A percentile compares a stretch with the other conserved stretches of the same genome.
phyloP scores from a whole-genome alignment of 2,888 invertebrate species.

The Drosophila formosana region DNA sequence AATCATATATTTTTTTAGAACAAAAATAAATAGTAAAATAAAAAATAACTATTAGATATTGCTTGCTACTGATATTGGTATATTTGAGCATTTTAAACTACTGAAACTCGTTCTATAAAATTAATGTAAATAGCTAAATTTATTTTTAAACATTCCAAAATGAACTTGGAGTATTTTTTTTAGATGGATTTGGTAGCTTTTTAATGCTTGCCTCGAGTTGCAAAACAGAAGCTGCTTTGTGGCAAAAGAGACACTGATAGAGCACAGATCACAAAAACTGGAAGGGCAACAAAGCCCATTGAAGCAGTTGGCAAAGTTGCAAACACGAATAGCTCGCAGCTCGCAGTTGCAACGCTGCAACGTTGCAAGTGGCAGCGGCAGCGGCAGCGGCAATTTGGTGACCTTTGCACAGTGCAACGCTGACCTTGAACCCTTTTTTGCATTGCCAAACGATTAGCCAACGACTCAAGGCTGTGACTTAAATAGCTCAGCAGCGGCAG shows the following conservation, averaged over 20 bases:
- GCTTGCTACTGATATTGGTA: too few species aligned
- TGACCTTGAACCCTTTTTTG: constrained; percentile 63
- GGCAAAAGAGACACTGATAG: not conserved
- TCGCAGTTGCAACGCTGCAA: constrained; percentile 4
- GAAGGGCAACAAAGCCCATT: constrained; percentile 9
- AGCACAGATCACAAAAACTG: not conserved
- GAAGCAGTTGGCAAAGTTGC: constrained; percentile 9
- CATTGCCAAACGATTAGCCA: constrained; percentile 50
- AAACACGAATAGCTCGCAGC: constrained; percentile 1
- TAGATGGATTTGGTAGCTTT: too few species aligned
- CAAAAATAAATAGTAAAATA: too few species aligned
- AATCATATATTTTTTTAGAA: too few species aligned
- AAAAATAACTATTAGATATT: too few species aligned
- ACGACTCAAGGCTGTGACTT: constrained; percentile 59
- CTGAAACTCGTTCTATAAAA: too few species aligned
- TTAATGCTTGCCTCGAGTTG: too few species aligned
- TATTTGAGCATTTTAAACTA: too few species aligned
- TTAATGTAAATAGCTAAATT: too few species aligned
- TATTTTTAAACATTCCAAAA: too few species aligned
- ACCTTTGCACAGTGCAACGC: constrained; percentile 55
- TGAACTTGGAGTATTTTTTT: too few species aligned
- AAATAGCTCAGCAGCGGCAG: constrained; percentile 30
- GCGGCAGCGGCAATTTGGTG: constrained; percentile 16
- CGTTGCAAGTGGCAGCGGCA: constrained; percentile 7
- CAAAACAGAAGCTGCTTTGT: not conserved